Evolutionary conservation across 2,797 vertebrate species (phyloP), one percentile per base, ranked within the genome.

Genomic region (Hirundo rustica): DNA sequence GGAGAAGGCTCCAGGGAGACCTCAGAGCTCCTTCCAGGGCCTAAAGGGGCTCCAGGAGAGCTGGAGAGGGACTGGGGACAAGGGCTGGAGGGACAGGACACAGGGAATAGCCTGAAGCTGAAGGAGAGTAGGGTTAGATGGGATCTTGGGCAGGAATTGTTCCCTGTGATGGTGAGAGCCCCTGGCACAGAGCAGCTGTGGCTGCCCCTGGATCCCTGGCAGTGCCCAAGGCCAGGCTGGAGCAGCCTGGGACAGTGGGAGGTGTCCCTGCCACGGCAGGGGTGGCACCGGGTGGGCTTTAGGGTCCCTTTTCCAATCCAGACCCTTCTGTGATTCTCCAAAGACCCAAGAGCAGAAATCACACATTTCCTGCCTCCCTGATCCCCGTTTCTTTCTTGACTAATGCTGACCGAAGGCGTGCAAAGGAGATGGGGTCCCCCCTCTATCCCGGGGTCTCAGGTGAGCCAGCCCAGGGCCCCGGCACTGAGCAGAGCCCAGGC

Each of bases 121-220:
- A 32, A 23, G 38, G 32, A 64, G 16, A 5, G 7, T 0, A 55
- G 27, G 34, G 7, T 36, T n/a, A n/a, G 27, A 25, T 29, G 36
- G 16, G 36, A 38, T n/a, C 20, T 3, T 7, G 3, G 62, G 62
- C 12, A 70, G 1, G 2, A 60, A 44, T 7, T 9, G 2, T 9
- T 32, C 15, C 12, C 34, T 62, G 32, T 0, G 3, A 74, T 22
- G 32, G 18, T 32, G 61, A 66, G 76, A 22, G 10, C 45, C 29
- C 20, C 16, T 38, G 38, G 11, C 38, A 38, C 45, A 79, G 85
- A 51, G 53, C 10, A 73, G 76, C 66, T 71, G 66, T 3, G 57
- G 57, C 42, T 78, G 74, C 38, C 40, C 76, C 53, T 64, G 58
- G 34, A 73, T 18, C 53, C 67, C 76, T 73, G 85, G 38, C 7